Evolutionary conservation across 2,113 vertebrate species (phyloP), one percentile per base, ranked within the genome.

Genomic region (Menura novaehollandiae): DNA sequence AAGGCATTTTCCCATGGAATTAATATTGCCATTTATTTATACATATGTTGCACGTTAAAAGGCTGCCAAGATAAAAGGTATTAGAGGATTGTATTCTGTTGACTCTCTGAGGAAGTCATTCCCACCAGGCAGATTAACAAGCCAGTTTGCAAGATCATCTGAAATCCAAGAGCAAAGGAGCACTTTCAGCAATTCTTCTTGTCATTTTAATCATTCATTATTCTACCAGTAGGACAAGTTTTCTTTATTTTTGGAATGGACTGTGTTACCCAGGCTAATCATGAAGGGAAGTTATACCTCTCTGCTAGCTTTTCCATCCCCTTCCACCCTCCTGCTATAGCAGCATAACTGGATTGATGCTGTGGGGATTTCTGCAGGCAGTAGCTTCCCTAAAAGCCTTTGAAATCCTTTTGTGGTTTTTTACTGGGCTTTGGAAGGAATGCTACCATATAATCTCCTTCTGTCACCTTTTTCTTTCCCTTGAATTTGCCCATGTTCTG

Each of bases 211-310:
- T 62, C 3, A 30, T 73, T 74, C 15, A 13, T 91, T 94, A 33
- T 26, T 86, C 32, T 56, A 46, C 44, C 22, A 85, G 11, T 6
- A 59, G 56, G 74, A 75, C 44, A 82, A 59, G 33, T 35, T 69
- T 53, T 33, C 64, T 33, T 67, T 20, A 14, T 69, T n/a, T 85
- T 37, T 47, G 7, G 60, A 66, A 46, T 55, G 26, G 66, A 15
- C 28, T 74, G 30, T 37, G 43, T 28, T 39, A 24, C 26, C 19
- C 28, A 69, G 63, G 37, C 73, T 37, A 51, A 78, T 33, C 24
- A 22, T 0, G 1, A 27, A 37, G 51, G 28, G 32, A 85, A 30
- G 37, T 26, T 62, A 15, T 0, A 0, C 17, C 8, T 67, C 52
- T 60, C 22, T 56, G 15, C 17, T 53, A 24, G 19, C 71, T 88